Conservation (phyloP, 2,113 vertebrate genomes). For the Nothoprocta perdicaria region DNA sequence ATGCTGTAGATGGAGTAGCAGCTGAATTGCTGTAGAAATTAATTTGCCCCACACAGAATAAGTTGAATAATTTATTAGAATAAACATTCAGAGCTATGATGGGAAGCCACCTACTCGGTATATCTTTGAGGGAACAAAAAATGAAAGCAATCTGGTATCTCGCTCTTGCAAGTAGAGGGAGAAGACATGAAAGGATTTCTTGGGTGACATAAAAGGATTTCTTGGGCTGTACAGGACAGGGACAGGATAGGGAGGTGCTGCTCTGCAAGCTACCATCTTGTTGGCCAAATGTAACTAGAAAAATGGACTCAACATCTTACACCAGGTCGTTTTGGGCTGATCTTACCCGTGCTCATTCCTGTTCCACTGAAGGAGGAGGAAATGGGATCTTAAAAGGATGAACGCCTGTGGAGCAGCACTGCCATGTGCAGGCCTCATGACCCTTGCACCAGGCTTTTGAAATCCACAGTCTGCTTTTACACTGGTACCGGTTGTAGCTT, state of each 20-base stretch:
- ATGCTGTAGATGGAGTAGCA: constrained; percentile 59
- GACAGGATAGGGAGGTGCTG: not conserved
- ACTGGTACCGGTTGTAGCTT: not conserved
- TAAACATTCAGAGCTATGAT: constrained; percentile 54
- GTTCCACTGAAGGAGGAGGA: not conserved
- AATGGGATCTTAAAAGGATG: not conserved
- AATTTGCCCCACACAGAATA: constrained; percentile 58
- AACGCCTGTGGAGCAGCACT: not conserved
- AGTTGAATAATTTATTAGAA: constrained; percentile 65
- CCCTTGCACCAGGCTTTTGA: not conserved
- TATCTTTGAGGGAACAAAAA: constrained; percentile 6
- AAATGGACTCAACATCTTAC: not conserved
- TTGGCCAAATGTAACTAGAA: not conserved
- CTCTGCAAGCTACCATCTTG: not conserved
- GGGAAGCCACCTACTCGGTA: constrained; percentile 29
- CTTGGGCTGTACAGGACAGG: not conserved
- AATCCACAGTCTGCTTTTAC: not conserved
- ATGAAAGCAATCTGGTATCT: constrained; percentile 14
- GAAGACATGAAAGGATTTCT: not conserved
- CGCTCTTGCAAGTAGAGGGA: not conserved
- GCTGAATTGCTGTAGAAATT: constrained; percentile 68
- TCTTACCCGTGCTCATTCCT: not conserved
- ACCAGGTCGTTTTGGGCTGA: not conserved
- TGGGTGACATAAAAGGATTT: not conserved
- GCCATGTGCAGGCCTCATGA: not conserved